Base-by-base conservation (phyloP, 2,797 vertebrate species). In the Gymnoscopelus microlampas region DNA sequence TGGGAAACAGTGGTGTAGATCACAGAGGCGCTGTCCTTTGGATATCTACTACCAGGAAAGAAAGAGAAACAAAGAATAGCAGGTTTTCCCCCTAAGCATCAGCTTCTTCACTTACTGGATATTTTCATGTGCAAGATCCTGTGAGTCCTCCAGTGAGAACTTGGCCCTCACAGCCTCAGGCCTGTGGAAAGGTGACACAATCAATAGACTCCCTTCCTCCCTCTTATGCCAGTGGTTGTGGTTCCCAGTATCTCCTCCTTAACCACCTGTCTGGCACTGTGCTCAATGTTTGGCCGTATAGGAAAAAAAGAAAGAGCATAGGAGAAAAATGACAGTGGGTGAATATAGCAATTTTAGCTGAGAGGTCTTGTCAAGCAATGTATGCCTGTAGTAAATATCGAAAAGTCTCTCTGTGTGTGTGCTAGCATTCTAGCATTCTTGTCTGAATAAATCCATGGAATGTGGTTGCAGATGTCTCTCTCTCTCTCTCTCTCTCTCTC, bases 121-220 rank as follows among this genome's bases (percentile, higher is more conserved):
- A 85, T 85, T 91, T 93, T 92, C 83, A 90, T 89, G 89, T 89
- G 75, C 74, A 73, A 89, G 86, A 88, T 85, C 81, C 78, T 58
- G 73, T 53, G 68, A 84, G 85, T 85, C 82, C 86, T 89, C 74
- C 79, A 82, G 75, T 70, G 80, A 82, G 81, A 81, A 84, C 73
- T 44, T 15, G 77, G 72, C 68, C 78, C 85, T 87, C 82, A 80
- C 80, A 87, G 88, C 89, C 83, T 70, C 47, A 0, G 72, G 85
- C 78, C 68, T 64, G 70, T 80, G 81, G 89, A 88, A 82, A 91
- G 83, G 82, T 91, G 91, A 91, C 90, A 88, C 84, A 87, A 90
- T 91, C 89, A 82, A 90, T 89, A 84, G 71, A 62, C 62, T 77
- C 74, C 68, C 76, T 50, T 15, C 63, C 53, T 74, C 65, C 70